Percentiles rank a stretch among this genome's conserved stretches.
Conservation (phyloP, 2,113 vertebrate genomes). For the Apodemus speciosus region DNA sequence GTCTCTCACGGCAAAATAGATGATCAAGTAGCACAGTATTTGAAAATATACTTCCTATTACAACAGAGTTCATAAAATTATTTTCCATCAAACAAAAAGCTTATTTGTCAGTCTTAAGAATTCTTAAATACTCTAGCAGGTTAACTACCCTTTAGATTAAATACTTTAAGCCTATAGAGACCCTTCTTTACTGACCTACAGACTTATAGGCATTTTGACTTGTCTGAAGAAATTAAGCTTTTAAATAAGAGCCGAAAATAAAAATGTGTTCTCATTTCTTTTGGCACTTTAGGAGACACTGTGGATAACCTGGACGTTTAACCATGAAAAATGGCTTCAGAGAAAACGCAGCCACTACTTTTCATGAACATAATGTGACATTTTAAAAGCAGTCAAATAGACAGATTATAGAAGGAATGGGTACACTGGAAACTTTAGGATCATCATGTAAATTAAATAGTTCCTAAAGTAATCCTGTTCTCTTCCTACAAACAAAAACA, state of each 20-base stretch:
- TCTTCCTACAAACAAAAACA: constrained; percentile 51
- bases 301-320: background rate
- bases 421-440: constrained; percentile 50
- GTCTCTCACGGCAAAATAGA: background rate
- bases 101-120: background rate
- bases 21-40: background rate
- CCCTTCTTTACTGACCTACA: constrained; percentile 23
- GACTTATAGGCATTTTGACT: background rate
- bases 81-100: background rate
- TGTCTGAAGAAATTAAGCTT: constrained; percentile 50
- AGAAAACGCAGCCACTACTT: constrained; percentile 46
- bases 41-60: background rate
- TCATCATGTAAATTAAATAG: constrained; percentile 61
- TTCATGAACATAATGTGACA: constrained; percentile 68
- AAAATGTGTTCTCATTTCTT: constrained; percentile 58
- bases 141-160: constrained; percentile 5
- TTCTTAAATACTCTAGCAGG: background rate
- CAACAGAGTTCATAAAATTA: background rate
- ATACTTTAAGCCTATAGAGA: background rate
- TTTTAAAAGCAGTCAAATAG: constrained; percentile 61
- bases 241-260: constrained; percentile 60
- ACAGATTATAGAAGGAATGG: constrained; percentile 27
- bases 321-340: constrained; percentile 61
- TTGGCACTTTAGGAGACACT: constrained; percentile 26
- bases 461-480: constrained; percentile 58